Base-by-base conservation (phyloP, 2,888 invertebrate genomes). In the Disparrhopalites patrizii region DNA sequence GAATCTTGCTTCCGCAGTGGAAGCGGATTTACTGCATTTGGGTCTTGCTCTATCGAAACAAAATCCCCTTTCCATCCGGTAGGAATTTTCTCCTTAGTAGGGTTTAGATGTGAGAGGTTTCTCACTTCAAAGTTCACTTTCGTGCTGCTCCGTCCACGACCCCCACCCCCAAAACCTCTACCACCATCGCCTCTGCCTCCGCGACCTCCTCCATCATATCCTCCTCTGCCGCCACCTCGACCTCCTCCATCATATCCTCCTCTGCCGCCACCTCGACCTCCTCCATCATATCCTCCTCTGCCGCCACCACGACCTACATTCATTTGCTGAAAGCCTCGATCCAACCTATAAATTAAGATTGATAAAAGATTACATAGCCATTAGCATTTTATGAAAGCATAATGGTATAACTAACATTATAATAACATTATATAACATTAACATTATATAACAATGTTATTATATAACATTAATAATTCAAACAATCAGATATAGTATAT, bases 121-220 rank as follows among this genome's bases (percentile, higher is more conserved):
- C 56, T 3, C 0, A 1, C 3, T 23, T 18, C 50, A 30, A 20
- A 64, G 2, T 28, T 25, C 2, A 62, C 56, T 18, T 13, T 13
- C 15, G 55, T 47, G 4, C 23, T 18, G 18, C 33, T 31, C 25
- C 56, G 8, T 30, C 64, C 50, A 30, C 64, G 23, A 23, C 56
- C 64, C 3, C 62, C 43, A 7, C 62, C 25, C 13, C 27, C 54
- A 10, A 33, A 33, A 1, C 64, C 50, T 43, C 47, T 20, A 23
- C 64, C 4, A 10, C 57, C 52, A 36, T 27, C 43, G 30, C 63
- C 54, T n/a, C 55, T 28, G n/a, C 38, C 38, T 52, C 51, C 25
- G 5, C 51, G 36, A 50, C 54, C 47, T 40, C 31, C 47, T 18
- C 28, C 20, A 43, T 36, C 51, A 8, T 25, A 13, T 7, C 51